Evolutionary conservation across 1,140 invertebrate species (phyloP).

Genomic region (Sitodiplosis mosellana): DNA sequence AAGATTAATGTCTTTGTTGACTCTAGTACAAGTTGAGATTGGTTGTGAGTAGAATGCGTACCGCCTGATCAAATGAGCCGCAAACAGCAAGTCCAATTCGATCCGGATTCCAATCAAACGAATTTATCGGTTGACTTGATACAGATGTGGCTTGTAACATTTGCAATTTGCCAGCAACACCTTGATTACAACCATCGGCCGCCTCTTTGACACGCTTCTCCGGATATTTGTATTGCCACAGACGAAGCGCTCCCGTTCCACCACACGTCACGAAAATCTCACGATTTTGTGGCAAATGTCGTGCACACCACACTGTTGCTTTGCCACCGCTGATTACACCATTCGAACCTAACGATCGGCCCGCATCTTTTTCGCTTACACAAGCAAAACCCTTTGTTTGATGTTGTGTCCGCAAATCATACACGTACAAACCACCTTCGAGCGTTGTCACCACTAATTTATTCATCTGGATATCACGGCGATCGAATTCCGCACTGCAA

Average conservation of each 20-base stretch:
- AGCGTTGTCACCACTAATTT: conserved; percentile 83
- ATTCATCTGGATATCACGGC: conserved; percentile 89
- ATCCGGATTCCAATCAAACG: conserved; percentile 82
- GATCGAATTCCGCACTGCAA: conserved; percentile 78
- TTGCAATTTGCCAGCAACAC: conserved; percentile 54
- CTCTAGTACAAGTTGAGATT: conserved; percentile 52
- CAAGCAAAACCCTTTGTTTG: conserved; percentile 70
- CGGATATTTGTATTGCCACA: conserved; percentile 93
- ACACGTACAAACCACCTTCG: conserved; percentile 83
- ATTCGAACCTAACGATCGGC: conserved; percentile 22
- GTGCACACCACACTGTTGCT: conserved; percentile 72
- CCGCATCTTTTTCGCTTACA: conserved; percentile 43
- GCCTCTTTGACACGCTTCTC: conserved; percentile 47
- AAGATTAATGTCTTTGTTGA: background rate
- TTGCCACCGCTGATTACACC: conserved; percentile 38
- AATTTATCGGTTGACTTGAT: conserved; percentile 74
- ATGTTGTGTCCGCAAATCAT: conserved; percentile 76
- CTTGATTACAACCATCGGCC: conserved; percentile 44
- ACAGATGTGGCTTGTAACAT: conserved; percentile 63
- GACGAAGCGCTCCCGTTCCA: conserved; percentile 64
- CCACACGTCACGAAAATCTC: conserved; percentile 86
- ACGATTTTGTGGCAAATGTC: conserved; percentile 83
- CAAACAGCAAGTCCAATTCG: conserved; percentile 75
- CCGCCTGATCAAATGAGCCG: conserved; percentile 78
- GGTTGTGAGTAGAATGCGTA: conserved; percentile 76